phyloP scores from a whole-genome alignment of 2,888 invertebrate species.

The Minunthozetes semirufus region DNA sequence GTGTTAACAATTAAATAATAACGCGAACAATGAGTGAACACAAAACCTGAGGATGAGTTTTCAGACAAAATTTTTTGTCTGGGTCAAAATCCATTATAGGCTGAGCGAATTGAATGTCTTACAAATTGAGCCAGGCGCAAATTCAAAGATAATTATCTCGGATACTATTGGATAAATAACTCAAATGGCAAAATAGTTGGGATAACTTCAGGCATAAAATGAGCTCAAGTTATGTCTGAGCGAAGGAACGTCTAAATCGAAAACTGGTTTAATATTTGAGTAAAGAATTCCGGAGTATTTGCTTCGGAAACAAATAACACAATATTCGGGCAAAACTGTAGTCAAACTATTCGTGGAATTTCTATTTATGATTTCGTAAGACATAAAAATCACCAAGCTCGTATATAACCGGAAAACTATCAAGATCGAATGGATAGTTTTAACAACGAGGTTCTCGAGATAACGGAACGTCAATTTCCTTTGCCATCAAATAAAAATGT shows the following conservation, averaged over 20 bases:
- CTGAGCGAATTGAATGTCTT: neutral
- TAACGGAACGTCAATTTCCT: neutral
- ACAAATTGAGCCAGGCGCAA: neutral
- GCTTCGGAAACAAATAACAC: too few species aligned
- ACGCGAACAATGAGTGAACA: neutral
- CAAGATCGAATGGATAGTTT: neutral
- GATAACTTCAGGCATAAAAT: too few species aligned
- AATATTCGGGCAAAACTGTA: too few species aligned
- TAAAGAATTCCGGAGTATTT: too few species aligned
- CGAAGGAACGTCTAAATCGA: too few species aligned
- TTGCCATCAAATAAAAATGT: neutral
- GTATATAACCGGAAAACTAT: neutral
- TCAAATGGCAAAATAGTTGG: too few species aligned
- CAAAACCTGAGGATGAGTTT: neutral
- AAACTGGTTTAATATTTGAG: too few species aligned
- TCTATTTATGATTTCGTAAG: neutral
- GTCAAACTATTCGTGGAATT: too few species aligned
- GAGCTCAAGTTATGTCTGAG: too few species aligned
- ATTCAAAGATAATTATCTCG: neutral
- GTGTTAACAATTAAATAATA: too few species aligned
- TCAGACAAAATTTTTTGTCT: neutral
- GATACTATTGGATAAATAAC: too few species aligned
- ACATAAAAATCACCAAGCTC: neutral
- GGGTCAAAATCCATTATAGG: conserved; percentile 27
- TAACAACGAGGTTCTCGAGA: conserved; percentile 17